A percentile compares a stretch with the other conserved stretches of the same genome.
Conservation (phyloP, 2,113 vertebrate genomes). For the Willisornis vidua region DNA sequence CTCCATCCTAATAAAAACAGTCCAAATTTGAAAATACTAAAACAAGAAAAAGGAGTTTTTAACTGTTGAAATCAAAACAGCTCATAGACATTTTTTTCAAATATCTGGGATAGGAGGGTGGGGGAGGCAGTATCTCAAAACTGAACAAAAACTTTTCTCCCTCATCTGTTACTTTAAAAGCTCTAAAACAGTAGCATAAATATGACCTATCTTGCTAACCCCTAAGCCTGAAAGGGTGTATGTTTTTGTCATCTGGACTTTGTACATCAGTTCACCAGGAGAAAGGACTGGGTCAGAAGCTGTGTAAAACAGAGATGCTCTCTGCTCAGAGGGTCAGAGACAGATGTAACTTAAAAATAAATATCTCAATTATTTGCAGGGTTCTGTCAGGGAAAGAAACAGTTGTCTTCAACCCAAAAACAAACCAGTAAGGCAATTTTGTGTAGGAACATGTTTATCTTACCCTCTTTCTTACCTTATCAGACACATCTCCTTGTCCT, state of each 20-base stretch:
- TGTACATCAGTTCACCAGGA: not conserved
- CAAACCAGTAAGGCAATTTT: not conserved
- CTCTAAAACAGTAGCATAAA: not conserved
- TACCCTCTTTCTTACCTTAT: conserved; percentile 54
- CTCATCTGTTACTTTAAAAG: not conserved
- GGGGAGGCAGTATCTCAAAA: not conserved
- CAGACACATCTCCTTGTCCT: conserved; percentile 47
- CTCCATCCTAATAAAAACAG: not conserved
- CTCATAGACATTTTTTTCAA: not conserved
- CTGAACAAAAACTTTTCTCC: not conserved
- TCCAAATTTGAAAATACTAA: not conserved
- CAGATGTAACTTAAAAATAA: not conserved
- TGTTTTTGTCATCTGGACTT: not conserved
- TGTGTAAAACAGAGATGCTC: not conserved
- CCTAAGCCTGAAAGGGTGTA: not conserved
- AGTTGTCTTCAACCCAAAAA: not conserved
- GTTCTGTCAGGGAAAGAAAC: not conserved
- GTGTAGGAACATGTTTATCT: not conserved
- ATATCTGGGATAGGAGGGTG: too few species aligned
- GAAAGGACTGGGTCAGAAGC: not conserved
- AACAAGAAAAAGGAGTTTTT: conserved; percentile 1
- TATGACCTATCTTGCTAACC: not conserved
- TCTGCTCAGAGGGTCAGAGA: not conserved
- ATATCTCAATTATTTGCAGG: not conserved
- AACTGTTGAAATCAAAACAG: not conserved